Conservation (phyloP, 2,888 invertebrate genomes). For the Agrotis segetum region DNA sequence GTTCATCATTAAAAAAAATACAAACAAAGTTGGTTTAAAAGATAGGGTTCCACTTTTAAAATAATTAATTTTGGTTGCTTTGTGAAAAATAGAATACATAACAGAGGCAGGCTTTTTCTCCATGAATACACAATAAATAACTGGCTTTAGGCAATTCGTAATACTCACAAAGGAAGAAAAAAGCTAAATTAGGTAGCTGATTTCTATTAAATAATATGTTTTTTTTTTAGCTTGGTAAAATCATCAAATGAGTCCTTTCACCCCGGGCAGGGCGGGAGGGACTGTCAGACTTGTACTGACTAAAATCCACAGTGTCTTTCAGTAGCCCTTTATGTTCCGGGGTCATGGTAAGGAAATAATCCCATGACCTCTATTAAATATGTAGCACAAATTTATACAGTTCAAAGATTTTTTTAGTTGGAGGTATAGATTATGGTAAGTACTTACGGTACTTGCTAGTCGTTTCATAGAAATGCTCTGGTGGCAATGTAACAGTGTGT, state of each 20-base stretch:
- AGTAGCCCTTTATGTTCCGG: too few species aligned
- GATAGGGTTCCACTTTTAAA: not conserved
- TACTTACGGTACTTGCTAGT: slow-evolving; percentile 94
- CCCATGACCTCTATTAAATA: too few species aligned
- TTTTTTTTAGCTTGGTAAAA: too few species aligned
- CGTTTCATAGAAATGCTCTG: slow-evolving; percentile 92
- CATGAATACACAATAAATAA: too few species aligned
- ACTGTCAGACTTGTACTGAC: too few species aligned
- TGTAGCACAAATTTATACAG: not conserved
- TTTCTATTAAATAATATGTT: too few species aligned
- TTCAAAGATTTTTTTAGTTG: not conserved
- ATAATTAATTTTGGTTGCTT: not conserved
- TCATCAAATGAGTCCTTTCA: too few species aligned
- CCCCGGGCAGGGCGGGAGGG: too few species aligned
- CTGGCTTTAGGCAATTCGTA: not conserved
- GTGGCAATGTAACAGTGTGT: slow-evolving; percentile 92
- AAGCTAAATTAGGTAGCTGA: not conserved
- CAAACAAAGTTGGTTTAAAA: too few species aligned
- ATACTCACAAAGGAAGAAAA: not conserved
- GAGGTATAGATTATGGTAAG: not conserved
- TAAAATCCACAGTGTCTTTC: too few species aligned
- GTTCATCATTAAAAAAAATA: not conserved
- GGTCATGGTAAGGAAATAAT: too few species aligned
- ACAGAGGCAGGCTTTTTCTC: too few species aligned
- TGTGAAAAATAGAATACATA: not conserved